Evolutionary conservation across 2,113 vertebrate species (phyloP), one percentile per base, ranked within the genome.

Genomic region (Eolophus roseicapilla): DNA sequence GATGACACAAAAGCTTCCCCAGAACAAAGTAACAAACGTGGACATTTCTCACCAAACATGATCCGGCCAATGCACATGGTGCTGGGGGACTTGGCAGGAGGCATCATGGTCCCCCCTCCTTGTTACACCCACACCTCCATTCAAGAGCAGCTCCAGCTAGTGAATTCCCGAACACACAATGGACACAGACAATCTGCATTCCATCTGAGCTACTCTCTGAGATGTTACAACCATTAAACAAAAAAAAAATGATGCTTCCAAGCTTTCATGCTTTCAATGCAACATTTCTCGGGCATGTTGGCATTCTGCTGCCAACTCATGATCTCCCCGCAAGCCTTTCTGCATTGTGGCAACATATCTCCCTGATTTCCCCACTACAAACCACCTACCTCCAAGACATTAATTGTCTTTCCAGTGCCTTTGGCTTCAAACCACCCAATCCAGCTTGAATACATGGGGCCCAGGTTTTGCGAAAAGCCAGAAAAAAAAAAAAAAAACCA

Each of bases 131-230:
- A 41, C 53, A 83, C 64, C 80, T 82, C 79, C 29, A 37, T 78
- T 75, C 92, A 84, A 88, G 96, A 96, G 81, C 15, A 21, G 65
- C 62, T 93, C 64, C 96, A 92, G 28, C 18, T 7, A 7, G 10
- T 5, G 17, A 43, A 33, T 43, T 74, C 25, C 70, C 69, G 85
- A 46, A 64, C 28, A 35, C 41, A 47, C 20, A 59, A 71, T 0
- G 1, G 47, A 44, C 5, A 20, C 41, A 77, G 69, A 5, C 68
- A 31, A 39, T 55, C 43, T 37, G 10, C 39, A 20, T 15, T 88
- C 68, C 69, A 47, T 37, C 53, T 1, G 1, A 93, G 39, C 47
- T 49, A 29, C 4, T 17, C 44, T 39, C 33, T 28, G 35, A 71
- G 52, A 78, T 88, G 80, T 73, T 46, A 53, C 64, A 91, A 4